Percentiles rank a stretch among this genome's conserved stretches.
phyloP scores from a whole-genome alignment of 2,113 vertebrate species.

The Setophaga kirtlandii region DNA sequence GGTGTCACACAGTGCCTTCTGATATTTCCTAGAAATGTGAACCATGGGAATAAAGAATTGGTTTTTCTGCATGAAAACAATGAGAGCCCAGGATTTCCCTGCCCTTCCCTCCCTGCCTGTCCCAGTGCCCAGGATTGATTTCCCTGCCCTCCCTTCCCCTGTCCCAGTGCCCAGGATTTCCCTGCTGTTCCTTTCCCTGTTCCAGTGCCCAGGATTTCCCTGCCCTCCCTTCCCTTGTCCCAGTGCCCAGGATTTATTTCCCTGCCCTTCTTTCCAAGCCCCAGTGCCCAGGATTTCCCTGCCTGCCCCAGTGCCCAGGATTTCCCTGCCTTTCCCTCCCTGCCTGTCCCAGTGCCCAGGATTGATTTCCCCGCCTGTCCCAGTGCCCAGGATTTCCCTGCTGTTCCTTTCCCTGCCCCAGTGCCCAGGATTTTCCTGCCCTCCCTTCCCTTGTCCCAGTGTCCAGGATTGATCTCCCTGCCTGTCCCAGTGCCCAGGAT shows the following conservation, averaged over 20 bases:
- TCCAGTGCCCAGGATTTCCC: neutral
- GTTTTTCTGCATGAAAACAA: neutral
- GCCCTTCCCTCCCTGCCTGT: too few species aligned
- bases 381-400: neutral
- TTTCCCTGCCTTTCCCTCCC: neutral
- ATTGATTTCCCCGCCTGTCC: neutral
- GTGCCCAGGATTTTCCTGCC: too few species aligned
- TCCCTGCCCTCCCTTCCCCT: too few species aligned
- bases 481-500: too few species aligned
- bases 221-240: too few species aligned
- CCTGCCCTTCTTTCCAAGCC: too few species aligned
- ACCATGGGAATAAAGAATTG: neutral
- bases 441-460: neutral
- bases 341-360: too few species aligned
- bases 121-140: neutral
- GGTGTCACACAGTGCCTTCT: neutral
- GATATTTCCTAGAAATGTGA: neutral
- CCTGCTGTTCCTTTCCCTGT: too few species aligned
- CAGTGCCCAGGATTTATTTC: neutral
- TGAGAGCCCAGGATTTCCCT: neutral
- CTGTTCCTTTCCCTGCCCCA: neutral
- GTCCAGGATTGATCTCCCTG: neutral
- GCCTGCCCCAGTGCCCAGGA: too few species aligned
- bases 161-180: neutral
- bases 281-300: neutral